Evolutionary conservation across 1,140 invertebrate species (phyloP).

Genomic region (Leptinotarsa texana): DNA sequence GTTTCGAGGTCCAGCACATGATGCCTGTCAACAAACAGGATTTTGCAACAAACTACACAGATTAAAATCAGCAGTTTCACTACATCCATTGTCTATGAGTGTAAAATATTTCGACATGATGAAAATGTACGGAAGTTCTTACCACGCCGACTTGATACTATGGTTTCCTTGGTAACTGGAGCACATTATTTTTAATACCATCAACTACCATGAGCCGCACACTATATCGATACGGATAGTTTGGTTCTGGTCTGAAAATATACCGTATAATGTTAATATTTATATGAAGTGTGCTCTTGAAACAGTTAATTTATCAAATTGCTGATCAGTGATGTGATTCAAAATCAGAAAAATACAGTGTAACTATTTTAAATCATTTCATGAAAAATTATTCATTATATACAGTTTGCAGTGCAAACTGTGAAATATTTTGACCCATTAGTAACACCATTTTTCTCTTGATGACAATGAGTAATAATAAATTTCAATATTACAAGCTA

Average conservation of each 20-base stretch:
- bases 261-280: conserved; percentile 4
- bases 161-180: conserved; percentile 47
- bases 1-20: not conserved
- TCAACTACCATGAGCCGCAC: not conserved
- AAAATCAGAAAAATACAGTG: no score
- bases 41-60: conserved; percentile 2
- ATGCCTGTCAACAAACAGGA: not conserved
- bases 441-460: no score
- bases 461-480: no score
- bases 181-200: conserved; percentile 35
- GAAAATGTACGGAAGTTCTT: conserved; percentile 39
- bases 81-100: conserved; percentile 25
- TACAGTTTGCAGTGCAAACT: no score
- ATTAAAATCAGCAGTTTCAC: conserved; percentile 35
- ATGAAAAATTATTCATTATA: no score
- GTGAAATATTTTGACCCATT: no score
- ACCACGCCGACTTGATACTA: conserved; percentile 42
- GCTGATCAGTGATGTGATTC: no score
- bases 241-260: conserved; percentile 10
- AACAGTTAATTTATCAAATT: not conserved
- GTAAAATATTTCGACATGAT: conserved; percentile 31
- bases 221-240: conserved; percentile 6
- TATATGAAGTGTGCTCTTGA: not conserved
- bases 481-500: no score
- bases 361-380: no score